Conservation (phyloP, 2,113 vertebrate genomes). For the Falco punctatus region DNA sequence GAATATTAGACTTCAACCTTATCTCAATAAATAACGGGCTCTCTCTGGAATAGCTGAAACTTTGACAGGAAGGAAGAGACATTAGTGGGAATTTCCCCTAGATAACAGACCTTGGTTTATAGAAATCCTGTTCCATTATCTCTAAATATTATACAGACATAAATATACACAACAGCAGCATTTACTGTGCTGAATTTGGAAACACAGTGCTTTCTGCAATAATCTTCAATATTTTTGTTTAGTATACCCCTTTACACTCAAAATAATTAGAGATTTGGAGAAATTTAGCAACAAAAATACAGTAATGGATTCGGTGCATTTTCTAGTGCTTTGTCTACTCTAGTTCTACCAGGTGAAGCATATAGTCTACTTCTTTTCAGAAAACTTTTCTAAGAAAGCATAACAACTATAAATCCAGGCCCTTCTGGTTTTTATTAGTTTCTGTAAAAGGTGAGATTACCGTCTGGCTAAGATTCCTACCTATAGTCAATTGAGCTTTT, state of each 20-base stretch:
- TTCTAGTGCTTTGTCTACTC: neutral
- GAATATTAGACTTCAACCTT: constrained; percentile 55
- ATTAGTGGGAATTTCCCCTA: constrained; percentile 77
- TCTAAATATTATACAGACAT: constrained; percentile 38
- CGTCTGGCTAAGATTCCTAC: neutral
- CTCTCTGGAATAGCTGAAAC: constrained; percentile 64
- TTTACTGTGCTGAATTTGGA: constrained; percentile 36
- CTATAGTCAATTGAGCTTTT: neutral
- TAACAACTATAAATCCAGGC: neutral
- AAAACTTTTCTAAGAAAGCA: neutral
- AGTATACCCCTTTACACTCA: neutral
- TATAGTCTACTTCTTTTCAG: neutral
- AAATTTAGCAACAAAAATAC: neutral
- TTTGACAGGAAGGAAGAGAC: constrained; percentile 77
- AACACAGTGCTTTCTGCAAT: constrained; percentile 1
- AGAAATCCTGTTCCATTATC: constrained; percentile 66
- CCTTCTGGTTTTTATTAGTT: neutral
- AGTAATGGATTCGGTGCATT: rapidly evolving
- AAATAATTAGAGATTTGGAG: neutral
- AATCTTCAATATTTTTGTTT: neutral
- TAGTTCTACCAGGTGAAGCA: neutral
- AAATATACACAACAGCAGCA: neutral
- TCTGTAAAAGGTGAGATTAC: neutral
- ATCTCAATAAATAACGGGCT: constrained; percentile 48
- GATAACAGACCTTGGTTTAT: constrained; percentile 68